Evolutionary conservation across 2,113 vertebrate genomes (phyloP), one percentile per base, ranked within the genome.

Genomic region (Nyctereutes procyonoides): DNA sequence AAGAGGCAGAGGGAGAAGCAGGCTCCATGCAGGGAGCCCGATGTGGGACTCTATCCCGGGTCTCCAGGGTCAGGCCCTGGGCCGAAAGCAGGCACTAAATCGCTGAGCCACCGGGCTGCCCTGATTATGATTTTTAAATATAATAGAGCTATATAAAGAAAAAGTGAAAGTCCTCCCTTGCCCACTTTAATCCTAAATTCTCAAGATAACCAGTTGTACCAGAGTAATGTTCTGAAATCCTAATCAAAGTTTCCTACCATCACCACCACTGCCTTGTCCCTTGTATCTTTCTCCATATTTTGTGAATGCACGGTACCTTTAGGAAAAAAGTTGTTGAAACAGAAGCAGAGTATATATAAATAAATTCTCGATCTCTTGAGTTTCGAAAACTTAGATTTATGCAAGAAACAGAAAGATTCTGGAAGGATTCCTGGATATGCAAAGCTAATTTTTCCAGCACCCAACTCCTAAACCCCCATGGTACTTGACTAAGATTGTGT

Each of bases 41-140:
- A 43, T 43, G 43, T 43, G 43, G 43, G 43, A 6, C 43, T 43
- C 43, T 5, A 43, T 43, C 43, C 43, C 43, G 43, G 43, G 43
- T 43, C 43, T 43, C 43, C 43, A 43, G 43, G 43, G 43, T 43
- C 43, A 43, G 43, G 5, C 43, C 43, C 43, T 43, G 43, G 43
- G 43, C 43, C 1, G 43, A 43, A 43, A 43, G 43, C 43, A 43
- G 43, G 43, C 43, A 43, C 43, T 43, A 43, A 43, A 43, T 43
- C 43, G 5, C 43, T 43, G 43, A 43, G 43, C 43, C 43, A 43
- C 43, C 43, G 43, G 43, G 5, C 43, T 43, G 43, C 43, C 43
- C 43, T 82, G 35, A 80, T 76, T 89, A 79, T 69, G 62, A n/a
- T 30, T 84, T 90, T 93, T 32, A 80, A 71, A 76, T 88, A 32